phyloP scores from a whole-genome alignment of 2,797 vertebrate species.

The Cuniculus paca region DNA sequence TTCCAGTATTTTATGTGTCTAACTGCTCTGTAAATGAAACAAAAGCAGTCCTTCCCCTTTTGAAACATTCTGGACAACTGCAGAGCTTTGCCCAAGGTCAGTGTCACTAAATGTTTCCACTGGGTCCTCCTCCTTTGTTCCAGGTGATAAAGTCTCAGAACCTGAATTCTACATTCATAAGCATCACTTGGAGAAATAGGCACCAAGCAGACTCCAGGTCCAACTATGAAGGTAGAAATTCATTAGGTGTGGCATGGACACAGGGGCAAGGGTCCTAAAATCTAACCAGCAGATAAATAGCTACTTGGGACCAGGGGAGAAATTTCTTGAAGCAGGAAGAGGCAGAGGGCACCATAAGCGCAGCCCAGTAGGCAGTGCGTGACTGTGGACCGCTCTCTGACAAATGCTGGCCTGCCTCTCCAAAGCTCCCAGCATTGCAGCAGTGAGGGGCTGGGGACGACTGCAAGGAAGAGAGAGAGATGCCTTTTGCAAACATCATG shows the following conservation, averaged over 20 bases:
- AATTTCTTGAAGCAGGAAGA: neutral
- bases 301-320: neutral
- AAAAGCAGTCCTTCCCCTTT: neutral
- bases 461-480: neutral
- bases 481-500: neutral
- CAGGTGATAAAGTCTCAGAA: neutral
- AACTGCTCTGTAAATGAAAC: neutral
- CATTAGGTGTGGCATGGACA: fast-evolving
- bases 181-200: neutral
- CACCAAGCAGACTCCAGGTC: neutral
- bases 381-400: neutral
- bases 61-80: neutral
- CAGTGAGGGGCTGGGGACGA: neutral
- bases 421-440: neutral
- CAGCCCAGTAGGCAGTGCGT: neutral
- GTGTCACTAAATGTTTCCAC: neutral
- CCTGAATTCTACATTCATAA: neutral
- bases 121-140: neutral
- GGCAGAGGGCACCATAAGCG: neutral
- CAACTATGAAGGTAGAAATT: neutral
- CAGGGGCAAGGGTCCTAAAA: neutral
- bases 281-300: neutral
- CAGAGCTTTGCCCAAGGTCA: neutral
- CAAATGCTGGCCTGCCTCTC: neutral
- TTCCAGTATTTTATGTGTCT: neutral